A percentile compares a stretch with the other conserved stretches of the same genome.
Evolutionary conservation across 2,888 invertebrate species (phyloP).

Genomic region (Cheilosia impressa): DNA sequence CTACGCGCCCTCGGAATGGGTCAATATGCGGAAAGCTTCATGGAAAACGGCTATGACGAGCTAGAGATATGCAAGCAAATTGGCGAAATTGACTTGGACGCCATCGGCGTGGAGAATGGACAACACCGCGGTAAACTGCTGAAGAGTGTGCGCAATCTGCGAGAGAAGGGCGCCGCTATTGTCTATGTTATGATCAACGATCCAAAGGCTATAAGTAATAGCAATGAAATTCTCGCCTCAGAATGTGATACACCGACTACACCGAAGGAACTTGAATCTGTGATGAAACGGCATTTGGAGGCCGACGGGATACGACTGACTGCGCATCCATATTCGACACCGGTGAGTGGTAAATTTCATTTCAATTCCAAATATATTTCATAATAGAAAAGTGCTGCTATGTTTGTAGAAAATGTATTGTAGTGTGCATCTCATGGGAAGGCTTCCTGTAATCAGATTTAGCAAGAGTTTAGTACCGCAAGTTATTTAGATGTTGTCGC

Average conservation of each 20-base stretch:
- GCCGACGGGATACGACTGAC: constrained; percentile 94
- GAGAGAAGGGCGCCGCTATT: constrained; percentile 96
- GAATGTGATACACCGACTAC: constrained; percentile 83
- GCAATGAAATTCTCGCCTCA: constrained; percentile 84
- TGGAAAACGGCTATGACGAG: constrained; percentile 98
- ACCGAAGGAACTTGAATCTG: constrained; percentile 87
- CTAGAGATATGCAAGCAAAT: constrained; percentile 98
- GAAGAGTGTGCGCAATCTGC: constrained; percentile 92
- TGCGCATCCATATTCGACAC: constrained; percentile 94
- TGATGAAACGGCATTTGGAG: constrained; percentile 92
- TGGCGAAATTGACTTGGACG: constrained; percentile 96
- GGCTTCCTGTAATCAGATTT: too few species aligned
- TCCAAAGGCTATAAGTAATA: constrained; percentile 85
- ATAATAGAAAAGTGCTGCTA: background rate
- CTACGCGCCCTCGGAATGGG: constrained; percentile 94
- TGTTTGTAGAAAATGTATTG: background rate
- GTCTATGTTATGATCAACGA: constrained; percentile 97
- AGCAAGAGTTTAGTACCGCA: too few species aligned
- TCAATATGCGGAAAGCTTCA: constrained; percentile 96
- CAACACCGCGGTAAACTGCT: constrained; percentile 91
- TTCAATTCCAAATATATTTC: background rate
- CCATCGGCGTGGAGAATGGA: constrained; percentile 95
- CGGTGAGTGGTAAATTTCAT: constrained; percentile 87
- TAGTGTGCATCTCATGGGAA: constrained; percentile 8
- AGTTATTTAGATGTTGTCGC: too few species aligned